Base-by-base conservation (phyloP, 2,113 vertebrate species). In the Poeciliopsis retropinna region DNA sequence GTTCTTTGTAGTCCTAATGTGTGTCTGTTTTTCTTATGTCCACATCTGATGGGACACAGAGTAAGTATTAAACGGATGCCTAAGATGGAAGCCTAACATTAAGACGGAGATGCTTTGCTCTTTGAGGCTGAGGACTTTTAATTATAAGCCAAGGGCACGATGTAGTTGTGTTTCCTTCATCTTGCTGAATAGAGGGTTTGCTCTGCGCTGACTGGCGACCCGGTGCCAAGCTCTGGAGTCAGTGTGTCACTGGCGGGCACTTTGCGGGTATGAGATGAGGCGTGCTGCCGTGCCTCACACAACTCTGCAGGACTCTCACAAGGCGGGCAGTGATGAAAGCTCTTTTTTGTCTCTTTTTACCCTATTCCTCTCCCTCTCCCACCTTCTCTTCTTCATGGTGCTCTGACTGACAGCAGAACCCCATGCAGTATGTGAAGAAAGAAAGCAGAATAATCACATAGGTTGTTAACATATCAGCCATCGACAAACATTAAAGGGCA, bases 1-100 rank as follows among this genome's bases (percentile, higher is more conserved):
- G 89, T 77, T 87, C 91, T 92, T 94, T 93, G 90, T 92, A 90
- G 90, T 91, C 85, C 84, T 88, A 91, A 91, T 92, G 90, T n/a
- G 25, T 94, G 88, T 92, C 82, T 89, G 89, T 91, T 92, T 88
- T 86, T 91, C 74, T 83, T 86, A 75, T 84, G 88, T 93, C 90
- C 90, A 89, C 90, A 92, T 88, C 83, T 91, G 91, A 90, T 86
- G 85, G 82, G 85, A 87, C 64, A 25, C 87, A 87, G 84, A 90
- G 83, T 88, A 74, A 85, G 87, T 91, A 93, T 94, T 92, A 94
- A 92, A 91, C 86, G 78, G 63, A 85, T 86, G 83, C 84, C 80
- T 92, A 84, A 78, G 84, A 92, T 91, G 83, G 88, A 93, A 91
- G 86, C 87, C 91, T 92, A 91, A 85, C 85, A 91, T 93, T 93